These are phyloP conservation scores for Rhegmatorhina hoffmannsi DNA, from an alignment of 2,113 vertebrate genomes.

Conservation along the genomic window DNA sequence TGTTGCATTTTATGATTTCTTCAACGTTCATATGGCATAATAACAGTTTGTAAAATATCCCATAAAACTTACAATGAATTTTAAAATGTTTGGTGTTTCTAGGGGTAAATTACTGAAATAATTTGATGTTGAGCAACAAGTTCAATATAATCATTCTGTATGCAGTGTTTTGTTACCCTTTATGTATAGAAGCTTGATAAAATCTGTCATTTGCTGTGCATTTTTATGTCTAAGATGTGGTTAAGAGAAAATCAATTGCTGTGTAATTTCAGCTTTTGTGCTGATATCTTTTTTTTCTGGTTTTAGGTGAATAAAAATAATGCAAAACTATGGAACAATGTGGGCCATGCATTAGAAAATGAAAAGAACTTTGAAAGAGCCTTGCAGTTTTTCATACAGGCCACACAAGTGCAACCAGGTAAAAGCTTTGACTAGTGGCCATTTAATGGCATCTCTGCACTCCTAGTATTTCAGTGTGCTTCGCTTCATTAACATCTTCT, in stretches of 20 bases:
- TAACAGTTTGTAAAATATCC: neutral
- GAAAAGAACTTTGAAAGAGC: conserved; percentile 92
- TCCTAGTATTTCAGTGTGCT: neutral
- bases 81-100: neutral
- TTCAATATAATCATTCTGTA: neutral
- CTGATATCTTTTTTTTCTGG: neutral
- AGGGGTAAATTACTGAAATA: neutral
- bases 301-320: conserved; percentile 97
- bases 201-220: neutral
- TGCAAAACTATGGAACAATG: conserved; percentile 98
- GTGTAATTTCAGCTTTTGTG: neutral
- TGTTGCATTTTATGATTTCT: neutral
- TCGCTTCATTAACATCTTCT: neutral
- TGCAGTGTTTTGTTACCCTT: neutral
- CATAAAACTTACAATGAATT: neutral
- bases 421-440: conserved; percentile 38
- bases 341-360: conserved; percentile 96
- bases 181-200: neutral
- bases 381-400: conserved; percentile 92
- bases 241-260: neutral
- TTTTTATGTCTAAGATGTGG: neutral
- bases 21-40: neutral
- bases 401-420: conserved; percentile 96
- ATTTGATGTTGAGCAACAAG: neutral
- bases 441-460: neutral